A percentile compares a stretch with the other conserved stretches of the same genome.
These are phyloP conservation scores for Leptopterna dolabrata DNA, from an alignment of 2,888 invertebrate species.

Conservation along the genomic window DNA sequence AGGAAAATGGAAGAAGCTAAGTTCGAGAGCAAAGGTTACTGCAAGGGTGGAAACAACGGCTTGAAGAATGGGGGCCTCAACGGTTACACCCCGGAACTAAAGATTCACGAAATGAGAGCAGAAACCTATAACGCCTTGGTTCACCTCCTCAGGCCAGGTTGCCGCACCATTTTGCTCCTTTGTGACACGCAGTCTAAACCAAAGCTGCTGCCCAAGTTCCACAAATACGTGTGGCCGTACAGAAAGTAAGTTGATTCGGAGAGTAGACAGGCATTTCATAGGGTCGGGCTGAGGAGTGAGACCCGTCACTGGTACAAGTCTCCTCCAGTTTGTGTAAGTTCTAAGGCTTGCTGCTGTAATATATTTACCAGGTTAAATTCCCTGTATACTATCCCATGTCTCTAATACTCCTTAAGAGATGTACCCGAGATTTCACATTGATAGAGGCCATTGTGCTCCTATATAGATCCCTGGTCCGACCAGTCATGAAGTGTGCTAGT, in stretches of 20 bases:
- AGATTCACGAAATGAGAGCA: conserved; percentile 90
- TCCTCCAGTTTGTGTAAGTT: too few species aligned
- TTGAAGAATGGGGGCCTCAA: conserved; percentile 58
- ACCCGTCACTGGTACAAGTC: too few species aligned
- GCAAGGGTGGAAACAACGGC: conserved; percentile 66
- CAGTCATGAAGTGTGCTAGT: too few species aligned
- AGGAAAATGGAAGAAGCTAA: conserved; percentile 74
- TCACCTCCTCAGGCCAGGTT: conserved; percentile 88
- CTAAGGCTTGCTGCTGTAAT: too few species aligned
- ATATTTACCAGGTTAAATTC: too few species aligned
- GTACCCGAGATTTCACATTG: too few species aligned
- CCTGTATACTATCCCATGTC: too few species aligned
- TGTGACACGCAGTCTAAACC: conserved; percentile 90
- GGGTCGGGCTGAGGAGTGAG: too few species aligned
- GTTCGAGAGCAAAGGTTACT: conserved; percentile 68
- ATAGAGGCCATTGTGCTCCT: too few species aligned
- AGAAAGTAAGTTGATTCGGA: conserved; percentile 88
- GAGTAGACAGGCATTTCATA: too few species aligned
- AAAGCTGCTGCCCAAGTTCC: conserved; percentile 89
- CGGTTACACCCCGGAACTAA: conserved; percentile 74
- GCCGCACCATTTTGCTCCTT: conserved; percentile 90
- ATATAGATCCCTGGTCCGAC: too few species aligned
- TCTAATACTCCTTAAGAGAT: too few species aligned
- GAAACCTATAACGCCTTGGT: conserved; percentile 97
- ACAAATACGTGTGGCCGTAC: conserved; percentile 94